Evolutionary conservation across 2,113 vertebrate species (phyloP).

Genomic region (Perca schrenkii): DNA sequence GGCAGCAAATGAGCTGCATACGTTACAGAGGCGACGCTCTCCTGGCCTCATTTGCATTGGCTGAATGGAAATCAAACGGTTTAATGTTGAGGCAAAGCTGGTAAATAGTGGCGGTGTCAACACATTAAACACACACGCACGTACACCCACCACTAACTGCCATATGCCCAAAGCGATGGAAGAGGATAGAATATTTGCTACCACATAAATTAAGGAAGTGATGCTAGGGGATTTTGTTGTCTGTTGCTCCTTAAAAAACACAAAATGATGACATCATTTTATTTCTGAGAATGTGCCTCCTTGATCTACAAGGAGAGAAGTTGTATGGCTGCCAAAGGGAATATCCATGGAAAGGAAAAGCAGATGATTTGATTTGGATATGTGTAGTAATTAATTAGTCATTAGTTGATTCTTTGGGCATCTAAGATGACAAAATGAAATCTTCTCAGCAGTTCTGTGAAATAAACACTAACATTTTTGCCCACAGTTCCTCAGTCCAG

Average conservation of each 20-base stretch:
- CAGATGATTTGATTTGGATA: slow-evolving; percentile 71
- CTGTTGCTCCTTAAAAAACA: slow-evolving; percentile 18
- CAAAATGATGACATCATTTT: slow-evolving; percentile 52
- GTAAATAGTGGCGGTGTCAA: slow-evolving; percentile 83
- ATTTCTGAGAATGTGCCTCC: slow-evolving; percentile 27
- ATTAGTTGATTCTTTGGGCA: slow-evolving; percentile 75
- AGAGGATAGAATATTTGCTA: slow-evolving; percentile 26
- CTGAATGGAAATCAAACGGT: slow-evolving; percentile 88
- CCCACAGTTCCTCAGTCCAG: slow-evolving; percentile 31
- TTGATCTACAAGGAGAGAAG: slow-evolving; percentile 19
- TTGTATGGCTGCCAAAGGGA: slow-evolving; percentile 64
- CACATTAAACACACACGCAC: slow-evolving; percentile 53
- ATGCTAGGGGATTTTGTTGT: slow-evolving; percentile 12
- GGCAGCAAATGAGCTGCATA: slow-evolving; percentile 89
- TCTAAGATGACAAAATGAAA: slow-evolving; percentile 74
- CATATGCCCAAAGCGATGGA: slow-evolving; percentile 74
- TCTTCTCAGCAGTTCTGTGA: slow-evolving; percentile 67
- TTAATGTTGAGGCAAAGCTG: slow-evolving; percentile 76
- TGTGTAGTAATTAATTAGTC: slow-evolving; percentile 76
- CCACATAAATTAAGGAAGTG: slow-evolving; percentile 20
- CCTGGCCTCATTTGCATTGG: slow-evolving; percentile 87
- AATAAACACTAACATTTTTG: slow-evolving; percentile 59
- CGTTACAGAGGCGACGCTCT: slow-evolving; percentile 86
- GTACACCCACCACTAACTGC: slow-evolving; percentile 68
- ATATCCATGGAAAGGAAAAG: slow-evolving; percentile 60